These are phyloP conservation scores for Imbricaverruca yamaguchii DNA, from an alignment of 2,888 invertebrate species.

Conservation along the genomic window DNA sequence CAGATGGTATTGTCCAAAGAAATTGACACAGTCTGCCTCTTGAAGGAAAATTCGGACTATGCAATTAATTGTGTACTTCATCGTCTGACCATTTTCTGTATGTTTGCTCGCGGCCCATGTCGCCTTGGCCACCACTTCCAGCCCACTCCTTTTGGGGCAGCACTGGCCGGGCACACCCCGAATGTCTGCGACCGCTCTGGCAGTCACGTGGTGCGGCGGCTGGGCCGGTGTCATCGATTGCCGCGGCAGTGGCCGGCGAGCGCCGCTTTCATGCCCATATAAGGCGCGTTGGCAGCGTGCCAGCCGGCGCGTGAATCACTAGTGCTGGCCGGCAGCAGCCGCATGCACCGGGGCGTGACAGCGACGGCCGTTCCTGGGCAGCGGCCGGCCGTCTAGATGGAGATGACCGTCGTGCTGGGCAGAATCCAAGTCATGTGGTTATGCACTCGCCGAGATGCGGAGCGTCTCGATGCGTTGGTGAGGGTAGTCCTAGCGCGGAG, in stretches of 20 bases:
- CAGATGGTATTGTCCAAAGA: too few relatives aligned
- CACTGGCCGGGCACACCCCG: not conserved
- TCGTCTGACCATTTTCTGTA: not conserved
- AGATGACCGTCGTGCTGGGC: too few relatives aligned
- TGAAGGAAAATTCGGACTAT: not conserved
- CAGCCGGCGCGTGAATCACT: conserved; percentile 6
- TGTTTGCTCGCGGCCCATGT: not conserved
- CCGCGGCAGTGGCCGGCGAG: conserved; percentile 9
- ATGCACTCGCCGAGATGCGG: too few relatives aligned
- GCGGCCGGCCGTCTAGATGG: not conserved
- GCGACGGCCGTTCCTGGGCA: not conserved
- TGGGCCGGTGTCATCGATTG: not conserved
- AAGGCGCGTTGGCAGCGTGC: not conserved
- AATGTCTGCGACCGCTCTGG: not conserved
- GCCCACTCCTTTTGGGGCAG: not conserved
- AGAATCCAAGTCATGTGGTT: too few relatives aligned
- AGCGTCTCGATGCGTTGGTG: too few relatives aligned
- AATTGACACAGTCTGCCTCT: not conserved
- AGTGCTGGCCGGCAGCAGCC: not conserved
- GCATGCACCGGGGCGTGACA: not conserved
- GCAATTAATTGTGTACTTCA: not conserved
- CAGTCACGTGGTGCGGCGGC: not conserved
- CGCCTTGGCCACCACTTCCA: not conserved
- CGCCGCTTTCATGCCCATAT: conserved; percentile 17
- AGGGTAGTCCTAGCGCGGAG: too few relatives aligned